Evolutionary conservation across 2,888 invertebrate genomes (phyloP).

Genomic region (Drosophila demipolita): DNA sequence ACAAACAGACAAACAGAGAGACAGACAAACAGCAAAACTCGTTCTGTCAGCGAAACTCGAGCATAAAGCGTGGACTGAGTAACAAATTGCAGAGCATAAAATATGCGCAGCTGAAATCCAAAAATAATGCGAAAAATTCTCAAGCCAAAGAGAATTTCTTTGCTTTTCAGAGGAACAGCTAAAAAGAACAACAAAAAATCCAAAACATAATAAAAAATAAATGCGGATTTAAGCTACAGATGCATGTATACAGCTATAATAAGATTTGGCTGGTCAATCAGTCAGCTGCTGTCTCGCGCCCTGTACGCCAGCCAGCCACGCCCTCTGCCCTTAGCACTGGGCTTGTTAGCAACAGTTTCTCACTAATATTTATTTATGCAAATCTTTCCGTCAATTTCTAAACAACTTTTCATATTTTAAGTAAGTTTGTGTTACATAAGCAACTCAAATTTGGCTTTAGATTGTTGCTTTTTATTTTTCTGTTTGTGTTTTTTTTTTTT

Average conservation of each 20-base stretch:
- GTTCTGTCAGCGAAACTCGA: conserved; percentile 66
- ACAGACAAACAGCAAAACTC: conserved; percentile 49
- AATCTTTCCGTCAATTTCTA: conserved; percentile 63
- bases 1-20: background rate
- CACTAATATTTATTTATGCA: conserved; percentile 69
- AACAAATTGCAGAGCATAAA: conserved; percentile 61
- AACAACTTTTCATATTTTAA: conserved; percentile 51
- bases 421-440: conserved; percentile 56
- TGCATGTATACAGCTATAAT: conserved; percentile 7
- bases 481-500: conserved; percentile 1
- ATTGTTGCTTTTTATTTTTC: conserved; percentile 20
- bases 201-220: background rate
- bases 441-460: conserved; percentile 43
- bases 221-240: conserved; percentile 12
- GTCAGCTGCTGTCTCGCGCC: conserved; percentile 19
- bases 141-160: conserved; percentile 19
- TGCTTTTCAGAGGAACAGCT: conserved; percentile 1
- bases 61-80: conserved; percentile 59
- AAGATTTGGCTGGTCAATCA: conserved; percentile 6
- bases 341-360: conserved; percentile 62
- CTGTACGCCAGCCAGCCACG: conserved; percentile 13
- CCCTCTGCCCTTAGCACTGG: conserved; percentile 20
- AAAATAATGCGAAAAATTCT: conserved; percentile 39
- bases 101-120: conserved; percentile 60
- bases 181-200: background rate